Percentiles rank a stretch among this genome's conserved stretches.
phyloP scores from a whole-genome alignment of 1,140 invertebrate species.

The Chymomyza costata region DNA sequence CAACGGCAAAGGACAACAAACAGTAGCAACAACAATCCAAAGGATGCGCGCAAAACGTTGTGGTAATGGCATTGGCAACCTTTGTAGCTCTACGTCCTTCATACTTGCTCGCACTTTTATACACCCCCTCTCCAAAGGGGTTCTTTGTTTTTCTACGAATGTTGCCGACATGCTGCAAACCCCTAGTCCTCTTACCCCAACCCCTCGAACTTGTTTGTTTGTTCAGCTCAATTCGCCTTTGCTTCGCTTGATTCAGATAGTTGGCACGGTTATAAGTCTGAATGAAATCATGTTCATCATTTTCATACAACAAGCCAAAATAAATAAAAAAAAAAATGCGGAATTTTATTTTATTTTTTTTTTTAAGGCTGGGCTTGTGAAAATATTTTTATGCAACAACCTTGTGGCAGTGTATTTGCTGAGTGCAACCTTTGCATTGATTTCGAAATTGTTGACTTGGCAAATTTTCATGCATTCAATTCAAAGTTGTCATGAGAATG shows the following conservation, averaged over 20 bases:
- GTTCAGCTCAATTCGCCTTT: slow-evolving; percentile 24
- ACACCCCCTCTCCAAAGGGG: slow-evolving; percentile 14
- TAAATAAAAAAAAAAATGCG: no score
- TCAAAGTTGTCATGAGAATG: slow-evolving; percentile 35
- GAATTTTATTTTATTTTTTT: no score
- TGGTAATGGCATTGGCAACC: slow-evolving; percentile 48
- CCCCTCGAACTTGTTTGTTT: slow-evolving; percentile 30
- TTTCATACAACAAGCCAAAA: no score
- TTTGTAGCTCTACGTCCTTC: slow-evolving; percentile 24
- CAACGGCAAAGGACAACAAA: no score
- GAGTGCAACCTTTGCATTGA: slow-evolving; percentile 34
- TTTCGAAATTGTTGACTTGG: slow-evolving; percentile 22
- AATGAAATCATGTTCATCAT: slow-evolving; percentile 26
- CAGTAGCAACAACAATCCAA: no score
- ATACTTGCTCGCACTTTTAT: no score
- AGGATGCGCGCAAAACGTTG: slow-evolving; percentile 14
- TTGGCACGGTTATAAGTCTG: slow-evolving; percentile 36
- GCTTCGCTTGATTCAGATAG: slow-evolving; percentile 26
- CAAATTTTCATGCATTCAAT: slow-evolving; percentile 28
- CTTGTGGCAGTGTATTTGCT: background rate
- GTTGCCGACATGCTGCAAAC: no score
- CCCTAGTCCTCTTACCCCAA: slow-evolving; percentile 4
- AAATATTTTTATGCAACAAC: no score
- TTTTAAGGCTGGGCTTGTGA: no score
- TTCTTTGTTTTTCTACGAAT: slow-evolving; percentile 35